Evolutionary conservation across 2,113 vertebrate species (phyloP).

Genomic region (Saccopteryx bilineata): DNA sequence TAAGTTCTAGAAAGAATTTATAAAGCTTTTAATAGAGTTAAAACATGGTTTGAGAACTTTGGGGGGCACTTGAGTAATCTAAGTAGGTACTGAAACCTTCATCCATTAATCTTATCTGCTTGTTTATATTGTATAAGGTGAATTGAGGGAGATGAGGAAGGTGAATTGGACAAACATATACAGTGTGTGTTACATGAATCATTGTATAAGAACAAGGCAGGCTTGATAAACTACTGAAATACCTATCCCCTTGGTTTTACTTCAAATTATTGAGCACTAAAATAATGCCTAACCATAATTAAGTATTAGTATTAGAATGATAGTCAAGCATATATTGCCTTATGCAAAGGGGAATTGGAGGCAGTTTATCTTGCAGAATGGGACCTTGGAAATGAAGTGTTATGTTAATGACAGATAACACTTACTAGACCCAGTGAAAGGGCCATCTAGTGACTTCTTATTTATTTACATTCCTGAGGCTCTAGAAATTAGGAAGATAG

Average conservation of each 20-base stretch:
- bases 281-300: conserved; percentile 50
- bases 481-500: conserved; percentile 62
- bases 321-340: background rate
- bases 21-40: conserved; percentile 45
- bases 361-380: conserved; percentile 68
- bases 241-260: conserved; percentile 24
- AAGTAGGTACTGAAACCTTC: conserved; percentile 17
- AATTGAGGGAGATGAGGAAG: background rate
- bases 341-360: conserved; percentile 37
- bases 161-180: conserved; percentile 1
- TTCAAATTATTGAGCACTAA: conserved; percentile 65
- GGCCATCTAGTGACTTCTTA: conserved; percentile 27
- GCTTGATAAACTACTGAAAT: conserved; percentile 48
- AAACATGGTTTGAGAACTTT: conserved; percentile 56
- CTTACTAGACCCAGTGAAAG: conserved; percentile 48
- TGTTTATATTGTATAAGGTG: conserved; percentile 55
- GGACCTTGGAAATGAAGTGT: conserved; percentile 62
- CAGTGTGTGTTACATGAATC: conserved; percentile 39
- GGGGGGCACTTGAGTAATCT: background rate
- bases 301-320: conserved; percentile 51
- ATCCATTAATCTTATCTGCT: conserved; percentile 1
- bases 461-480: conserved; percentile 61
- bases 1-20: conserved; percentile 43
- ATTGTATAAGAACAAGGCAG: conserved; percentile 42
- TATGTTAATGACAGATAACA: conserved; percentile 71